phyloP scores from a whole-genome alignment of 2,113 vertebrate genomes.

The Chrysochloris asiatica region DNA sequence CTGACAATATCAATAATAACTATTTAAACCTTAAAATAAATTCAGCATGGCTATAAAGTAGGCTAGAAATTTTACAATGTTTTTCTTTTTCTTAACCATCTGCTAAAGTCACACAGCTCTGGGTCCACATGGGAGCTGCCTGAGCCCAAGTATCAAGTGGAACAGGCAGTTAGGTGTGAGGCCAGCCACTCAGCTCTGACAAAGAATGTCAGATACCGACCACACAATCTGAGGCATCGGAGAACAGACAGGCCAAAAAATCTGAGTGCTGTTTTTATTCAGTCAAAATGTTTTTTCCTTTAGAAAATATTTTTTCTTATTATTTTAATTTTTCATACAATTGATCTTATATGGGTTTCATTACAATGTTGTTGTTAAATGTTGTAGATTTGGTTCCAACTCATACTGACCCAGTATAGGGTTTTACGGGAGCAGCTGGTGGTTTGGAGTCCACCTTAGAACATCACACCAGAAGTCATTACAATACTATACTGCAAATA shows the following conservation, averaged over 20 bases:
- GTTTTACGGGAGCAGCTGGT: no score
- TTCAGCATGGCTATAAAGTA: not conserved
- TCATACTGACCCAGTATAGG: no score
- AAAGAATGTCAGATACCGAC: not conserved
- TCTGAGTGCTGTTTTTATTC: no score
- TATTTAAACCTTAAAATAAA: constrained; percentile 43
- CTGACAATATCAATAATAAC: no score
- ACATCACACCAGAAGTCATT: no score
- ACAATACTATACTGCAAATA: not conserved
- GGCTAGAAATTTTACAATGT: not conserved
- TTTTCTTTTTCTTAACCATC: not conserved
- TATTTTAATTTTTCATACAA: not conserved
- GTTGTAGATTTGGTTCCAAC: no score
- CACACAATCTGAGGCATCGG: not conserved
- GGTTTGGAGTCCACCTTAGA: no score
- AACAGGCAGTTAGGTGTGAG: not conserved
- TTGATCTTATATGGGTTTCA: constrained; percentile 5
- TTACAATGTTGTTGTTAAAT: no score
- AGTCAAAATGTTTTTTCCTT: constrained; percentile 18
- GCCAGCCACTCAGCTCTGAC: not conserved
- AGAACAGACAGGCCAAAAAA: not conserved
- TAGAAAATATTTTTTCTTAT: not conserved
- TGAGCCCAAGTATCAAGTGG: not conserved
- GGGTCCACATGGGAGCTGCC: not conserved
- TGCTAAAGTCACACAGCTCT: not conserved